These are phyloP conservation scores for Orientallactaga sibirica DNA, from an alignment of 2,797 vertebrate species.

Conservation along the genomic window DNA sequence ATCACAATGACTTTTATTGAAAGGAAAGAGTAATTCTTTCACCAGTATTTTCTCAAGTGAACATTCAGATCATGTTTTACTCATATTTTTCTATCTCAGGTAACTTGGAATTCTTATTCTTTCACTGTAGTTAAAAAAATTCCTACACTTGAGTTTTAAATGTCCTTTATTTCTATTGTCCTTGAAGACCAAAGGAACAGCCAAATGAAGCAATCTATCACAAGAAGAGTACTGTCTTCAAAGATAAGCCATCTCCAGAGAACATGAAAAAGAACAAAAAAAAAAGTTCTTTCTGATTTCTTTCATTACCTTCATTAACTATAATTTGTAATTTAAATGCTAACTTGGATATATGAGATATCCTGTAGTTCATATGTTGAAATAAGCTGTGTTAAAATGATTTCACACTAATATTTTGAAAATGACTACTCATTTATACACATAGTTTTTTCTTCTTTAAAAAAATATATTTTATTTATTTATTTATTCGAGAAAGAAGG, in stretches of 20 bases:
- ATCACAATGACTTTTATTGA: background rate
- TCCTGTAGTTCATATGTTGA: background rate
- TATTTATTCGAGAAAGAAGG: too few species aligned
- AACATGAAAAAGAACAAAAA: conserved; percentile 9
- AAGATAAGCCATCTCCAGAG: conserved; percentile 13
- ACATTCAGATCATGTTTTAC: background rate
- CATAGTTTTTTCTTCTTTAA: background rate
- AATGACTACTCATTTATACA: background rate
- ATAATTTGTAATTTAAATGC: conserved; percentile 36
- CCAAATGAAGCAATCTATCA: conserved; percentile 61
- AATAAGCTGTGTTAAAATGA: background rate
- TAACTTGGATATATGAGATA: conserved; percentile 46
- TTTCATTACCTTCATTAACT: conserved; percentile 58
- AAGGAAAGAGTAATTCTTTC: background rate
- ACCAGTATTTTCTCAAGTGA: conserved; percentile 39
- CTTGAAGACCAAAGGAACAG: conserved; percentile 65
- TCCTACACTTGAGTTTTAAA: background rate
- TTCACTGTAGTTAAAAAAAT: conserved; percentile 9
- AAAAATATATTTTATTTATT: too few species aligned
- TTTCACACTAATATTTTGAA: background rate
- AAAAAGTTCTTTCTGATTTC: background rate
- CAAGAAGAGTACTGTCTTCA: background rate
- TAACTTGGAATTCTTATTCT: background rate
- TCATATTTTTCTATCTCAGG: background rate
- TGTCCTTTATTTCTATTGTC: background rate